Percentiles rank a stretch among this genome's conserved stretches.
Evolutionary conservation across 2,113 vertebrate species (phyloP).

Genomic region (Pseudopipra pipra): DNA sequence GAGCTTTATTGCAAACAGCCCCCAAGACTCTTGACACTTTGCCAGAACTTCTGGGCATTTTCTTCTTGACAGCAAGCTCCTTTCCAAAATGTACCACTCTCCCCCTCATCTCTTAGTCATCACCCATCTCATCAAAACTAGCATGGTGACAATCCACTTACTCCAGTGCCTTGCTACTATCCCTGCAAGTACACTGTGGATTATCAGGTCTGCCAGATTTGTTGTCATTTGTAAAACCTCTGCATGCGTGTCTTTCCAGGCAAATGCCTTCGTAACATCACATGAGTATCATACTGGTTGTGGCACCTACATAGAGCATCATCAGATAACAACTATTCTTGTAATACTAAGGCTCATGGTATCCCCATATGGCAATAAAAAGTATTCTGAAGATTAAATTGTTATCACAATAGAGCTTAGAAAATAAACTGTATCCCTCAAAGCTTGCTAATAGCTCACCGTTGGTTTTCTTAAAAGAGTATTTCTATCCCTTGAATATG

Average conservation of each 20-base stretch:
- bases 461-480: not conserved
- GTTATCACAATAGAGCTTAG: not conserved
- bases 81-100: not conserved
- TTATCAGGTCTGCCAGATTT: not conserved
- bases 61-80: not conserved
- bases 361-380: not conserved
- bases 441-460: not conserved
- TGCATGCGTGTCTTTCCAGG: not conserved
- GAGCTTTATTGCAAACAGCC: not conserved
- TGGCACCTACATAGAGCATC: not conserved
- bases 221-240: not conserved
- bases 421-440: not conserved
- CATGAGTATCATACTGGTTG: not conserved
- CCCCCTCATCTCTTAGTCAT: not conserved
- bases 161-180: not conserved
- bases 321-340: not conserved
- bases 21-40: not conserved
- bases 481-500: not conserved
- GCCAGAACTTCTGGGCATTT: slow-evolving; percentile 3
- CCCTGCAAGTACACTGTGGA: not conserved
- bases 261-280: not conserved
- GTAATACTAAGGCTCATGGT: not conserved
- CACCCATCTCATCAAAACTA: not conserved
- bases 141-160: not conserved
- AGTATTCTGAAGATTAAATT: not conserved